phyloP scores from a whole-genome alignment of 2,888 invertebrate species.

The Phragmatobia fuliginosa region DNA sequence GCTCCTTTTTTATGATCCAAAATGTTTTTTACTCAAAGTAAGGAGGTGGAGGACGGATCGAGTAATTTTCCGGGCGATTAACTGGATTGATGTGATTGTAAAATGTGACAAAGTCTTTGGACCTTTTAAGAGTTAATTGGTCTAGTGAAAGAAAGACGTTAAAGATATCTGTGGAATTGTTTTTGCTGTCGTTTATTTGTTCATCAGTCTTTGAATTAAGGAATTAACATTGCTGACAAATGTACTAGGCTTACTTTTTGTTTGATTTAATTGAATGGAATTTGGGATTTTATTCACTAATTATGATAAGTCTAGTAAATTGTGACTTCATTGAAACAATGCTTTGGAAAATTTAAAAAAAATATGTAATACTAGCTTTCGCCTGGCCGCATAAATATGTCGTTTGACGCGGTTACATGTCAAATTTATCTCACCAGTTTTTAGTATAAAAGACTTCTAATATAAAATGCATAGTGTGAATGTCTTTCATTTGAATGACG shows the following conservation, averaged over 20 bases:
- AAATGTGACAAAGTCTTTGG: conserved; percentile 26
- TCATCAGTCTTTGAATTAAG: neutral
- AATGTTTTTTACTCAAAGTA: conserved; percentile 22
- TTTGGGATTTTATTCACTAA: no score
- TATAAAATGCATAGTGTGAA: no score
- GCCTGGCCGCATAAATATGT: no score
- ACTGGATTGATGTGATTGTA: conserved; percentile 23
- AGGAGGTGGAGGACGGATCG: neutral
- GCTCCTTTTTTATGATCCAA: conserved; percentile 25
- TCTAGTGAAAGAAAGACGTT: neutral
- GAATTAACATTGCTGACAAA: neutral
- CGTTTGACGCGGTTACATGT: no score
- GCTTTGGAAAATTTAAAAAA: no score
- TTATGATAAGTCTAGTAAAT: no score
- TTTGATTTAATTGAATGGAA: no score
- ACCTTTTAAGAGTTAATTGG: conserved; percentile 19
- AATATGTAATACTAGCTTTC: no score
- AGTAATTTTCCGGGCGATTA: conserved; percentile 23
- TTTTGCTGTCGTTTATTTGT: neutral
- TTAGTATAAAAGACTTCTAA: no score
- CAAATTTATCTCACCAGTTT: no score
- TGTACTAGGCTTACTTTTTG: neutral
- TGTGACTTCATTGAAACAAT: no score
- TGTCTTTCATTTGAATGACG: no score
- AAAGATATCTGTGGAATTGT: conserved; percentile 6